Evolutionary conservation across 2,797 vertebrate species (phyloP), one percentile per base, ranked within the genome.

Genomic region (Steatocranus sp.): DNA sequence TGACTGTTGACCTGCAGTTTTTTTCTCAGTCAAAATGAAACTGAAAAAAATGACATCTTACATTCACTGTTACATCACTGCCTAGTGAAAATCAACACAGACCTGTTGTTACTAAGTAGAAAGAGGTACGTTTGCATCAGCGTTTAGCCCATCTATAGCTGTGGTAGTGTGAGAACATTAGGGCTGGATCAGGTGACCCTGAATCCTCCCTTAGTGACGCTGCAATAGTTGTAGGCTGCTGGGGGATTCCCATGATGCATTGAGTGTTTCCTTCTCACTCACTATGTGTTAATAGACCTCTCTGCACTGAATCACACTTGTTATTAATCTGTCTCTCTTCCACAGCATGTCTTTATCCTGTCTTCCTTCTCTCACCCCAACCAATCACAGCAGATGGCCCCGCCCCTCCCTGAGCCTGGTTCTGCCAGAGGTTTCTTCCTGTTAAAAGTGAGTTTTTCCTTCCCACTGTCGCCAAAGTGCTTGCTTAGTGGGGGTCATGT

Each of bases 281-380:
- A 58, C 30, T 6, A 30, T 56, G 8, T 56, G 0, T 58, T 58
- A 32, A 34, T 0, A 7, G 10, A 34, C 30, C 5, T n/a, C 56
- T 34, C 56, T 58, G 56, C 9, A n/a, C 0, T 34, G 56, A 58
- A 58, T 58, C 30, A n/a, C 0, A 32, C 0, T 0, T 32, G 17
- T 58, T 18, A 32, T 18, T 58, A 58, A 58, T 0, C 25, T 56
- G 53, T 3, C 14, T 30, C 53, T 30, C 53, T 4, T 56, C 14
- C 53, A 30, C 2, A 10, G 53, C 53, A 56, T 56, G 14, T 30
- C 53, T 30, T 54, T 3, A 15, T 27, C 27, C 54, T 3, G 25
- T 18, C 25, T 56, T 32, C 2, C 15, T 56, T 56, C 25, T 17
- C 14, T 56, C 8, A 2, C 25, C 2, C 2, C 25, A 56, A 56